phyloP scores from a whole-genome alignment of 2,888 invertebrate species.

The Germaria angustata region DNA sequence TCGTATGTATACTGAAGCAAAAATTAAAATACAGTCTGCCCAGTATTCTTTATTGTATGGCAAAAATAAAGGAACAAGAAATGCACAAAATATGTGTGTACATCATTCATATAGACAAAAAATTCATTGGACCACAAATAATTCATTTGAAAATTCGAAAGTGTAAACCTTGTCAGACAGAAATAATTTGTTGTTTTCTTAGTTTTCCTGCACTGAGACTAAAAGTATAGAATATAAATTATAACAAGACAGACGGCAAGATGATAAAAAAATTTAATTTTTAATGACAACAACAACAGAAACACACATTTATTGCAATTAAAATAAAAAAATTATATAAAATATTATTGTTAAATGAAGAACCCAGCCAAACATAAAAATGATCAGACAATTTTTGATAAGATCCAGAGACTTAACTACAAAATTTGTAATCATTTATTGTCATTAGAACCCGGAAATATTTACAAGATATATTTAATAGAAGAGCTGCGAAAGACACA shows the following conservation, averaged over 20 bases:
- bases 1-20: too few relatives aligned
- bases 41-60: background rate
- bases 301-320: slow-evolving; percentile 14
- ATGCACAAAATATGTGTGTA: background rate
- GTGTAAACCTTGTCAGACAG: slow-evolving; percentile 43
- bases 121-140: slow-evolving; percentile 64
- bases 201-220: background rate
- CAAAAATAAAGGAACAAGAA: background rate
- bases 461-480: too few relatives aligned
- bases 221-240: slow-evolving; percentile 14
- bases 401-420: background rate
- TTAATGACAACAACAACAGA: slow-evolving; percentile 28
- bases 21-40: background rate
- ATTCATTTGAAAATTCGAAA: slow-evolving; percentile 63
- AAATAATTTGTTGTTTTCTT: background rate
- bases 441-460: too few relatives aligned
- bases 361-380: background rate
- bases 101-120: slow-evolving; percentile 59
- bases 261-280: slow-evolving; percentile 15
- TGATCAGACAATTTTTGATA: background rate
- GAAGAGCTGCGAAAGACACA: too few relatives aligned
- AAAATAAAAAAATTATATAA: slow-evolving; percentile 4
- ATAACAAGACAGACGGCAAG: background rate
- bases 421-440: too few relatives aligned
- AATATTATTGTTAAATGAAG: background rate